Percentiles rank a stretch among this genome's conserved stretches.
These are phyloP conservation scores for Dendrolimus punctatus DNA, from an alignment of 1,140 invertebrate genomes.

Conservation along the genomic window DNA sequence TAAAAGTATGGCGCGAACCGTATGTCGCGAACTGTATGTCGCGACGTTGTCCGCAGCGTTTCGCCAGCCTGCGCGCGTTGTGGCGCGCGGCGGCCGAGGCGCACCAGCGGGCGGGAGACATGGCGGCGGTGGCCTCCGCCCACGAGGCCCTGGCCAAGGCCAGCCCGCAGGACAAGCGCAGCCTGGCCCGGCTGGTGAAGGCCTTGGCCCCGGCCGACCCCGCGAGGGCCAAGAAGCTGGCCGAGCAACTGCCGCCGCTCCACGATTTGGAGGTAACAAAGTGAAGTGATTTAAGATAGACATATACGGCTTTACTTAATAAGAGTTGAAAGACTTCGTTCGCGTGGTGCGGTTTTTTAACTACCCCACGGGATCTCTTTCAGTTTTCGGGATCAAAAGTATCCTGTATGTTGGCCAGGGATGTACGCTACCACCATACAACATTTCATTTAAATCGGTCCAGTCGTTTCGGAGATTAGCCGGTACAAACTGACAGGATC, in stretches of 20 bases:
- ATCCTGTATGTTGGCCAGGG: too few species aligned
- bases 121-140: constrained; percentile 82
- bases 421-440: too few species aligned
- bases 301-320: too few species aligned
- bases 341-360: too few species aligned
- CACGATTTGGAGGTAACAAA: constrained; percentile 71
- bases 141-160: constrained; percentile 87
- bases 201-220: constrained; percentile 88
- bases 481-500: too few species aligned
- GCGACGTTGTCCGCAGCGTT: constrained; percentile 13
- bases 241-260: constrained; percentile 81
- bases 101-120: constrained; percentile 84
- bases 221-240: constrained; percentile 80
- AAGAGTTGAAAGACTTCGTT: too few species aligned
- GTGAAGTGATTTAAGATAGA: not conserved
- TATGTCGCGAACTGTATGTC: too few species aligned
- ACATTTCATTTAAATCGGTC: too few species aligned
- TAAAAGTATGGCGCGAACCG: too few species aligned
- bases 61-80: constrained; percentile 61
- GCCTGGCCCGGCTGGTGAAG: constrained; percentile 89
- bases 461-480: too few species aligned
- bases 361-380: too few species aligned
- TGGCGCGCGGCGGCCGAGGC: constrained; percentile 90
- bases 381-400: too few species aligned
- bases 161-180: constrained; percentile 85